Evolutionary conservation across 2,888 invertebrate species (phyloP).

Genomic region (Congeria kusceri): DNA sequence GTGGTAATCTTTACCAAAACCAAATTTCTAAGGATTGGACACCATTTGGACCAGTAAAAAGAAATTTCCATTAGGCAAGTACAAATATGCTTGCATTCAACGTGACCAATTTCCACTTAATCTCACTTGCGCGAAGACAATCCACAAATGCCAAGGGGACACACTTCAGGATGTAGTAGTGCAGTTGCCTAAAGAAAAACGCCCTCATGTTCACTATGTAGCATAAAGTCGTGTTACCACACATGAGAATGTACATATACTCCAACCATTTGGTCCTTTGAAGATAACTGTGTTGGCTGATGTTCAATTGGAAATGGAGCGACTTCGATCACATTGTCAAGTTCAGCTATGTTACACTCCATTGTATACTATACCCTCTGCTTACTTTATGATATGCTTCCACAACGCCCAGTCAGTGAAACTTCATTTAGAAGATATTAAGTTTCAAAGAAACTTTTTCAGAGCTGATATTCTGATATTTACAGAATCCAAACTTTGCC

Average conservation of each 20-base stretch:
- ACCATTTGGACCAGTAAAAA: conserved; percentile 11
- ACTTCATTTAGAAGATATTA: conserved; percentile 30
- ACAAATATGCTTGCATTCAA: conserved; percentile 16
- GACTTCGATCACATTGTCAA: conserved; percentile 23
- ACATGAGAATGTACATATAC: neutral
- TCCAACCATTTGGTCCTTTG: neutral
- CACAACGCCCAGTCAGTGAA: conserved; percentile 30
- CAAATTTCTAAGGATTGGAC: conserved; percentile 19
- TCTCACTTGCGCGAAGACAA: conserved; percentile 20
- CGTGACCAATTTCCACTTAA: conserved; percentile 24
- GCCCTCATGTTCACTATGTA: conserved; percentile 27
- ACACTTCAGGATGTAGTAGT: conserved; percentile 14
- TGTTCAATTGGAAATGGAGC: conserved; percentile 44
- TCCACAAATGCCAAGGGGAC: conserved; percentile 31
- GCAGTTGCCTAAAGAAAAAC: conserved; percentile 7
- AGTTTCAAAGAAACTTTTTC: conserved; percentile 3
- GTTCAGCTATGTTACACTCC: conserved; percentile 8
- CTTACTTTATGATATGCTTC: conserved; percentile 12
- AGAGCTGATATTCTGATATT: conserved; percentile 18
- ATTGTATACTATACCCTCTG: conserved; percentile 5
- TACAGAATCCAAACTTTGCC: conserved; percentile 25
- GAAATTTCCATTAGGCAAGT: conserved; percentile 25
- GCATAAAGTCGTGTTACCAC: conserved; percentile 24
- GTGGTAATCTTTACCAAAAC: conserved; percentile 5
- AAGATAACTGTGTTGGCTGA: conserved; percentile 21